Conservation (phyloP, 2,797 vertebrate species). For the Champsocephalus esox region DNA sequence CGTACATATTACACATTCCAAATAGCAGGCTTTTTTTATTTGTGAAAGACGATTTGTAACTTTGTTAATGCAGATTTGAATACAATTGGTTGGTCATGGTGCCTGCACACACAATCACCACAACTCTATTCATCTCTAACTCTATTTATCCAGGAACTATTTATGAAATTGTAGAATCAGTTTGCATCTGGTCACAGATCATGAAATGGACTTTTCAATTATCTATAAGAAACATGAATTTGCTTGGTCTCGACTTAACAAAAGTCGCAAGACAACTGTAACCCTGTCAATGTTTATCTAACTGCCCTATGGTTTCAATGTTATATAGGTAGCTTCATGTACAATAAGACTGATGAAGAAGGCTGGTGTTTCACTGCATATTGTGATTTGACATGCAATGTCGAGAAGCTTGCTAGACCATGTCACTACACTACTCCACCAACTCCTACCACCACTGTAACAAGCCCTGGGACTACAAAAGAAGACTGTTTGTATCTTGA, state of each 20-base stretch:
- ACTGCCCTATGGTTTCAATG: background rate
- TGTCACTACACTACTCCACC: constrained; percentile 60
- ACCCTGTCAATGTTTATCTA: background rate
- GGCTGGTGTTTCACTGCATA: constrained; percentile 80
- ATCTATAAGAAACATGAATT: background rate
- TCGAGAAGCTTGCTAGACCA: constrained; percentile 54
- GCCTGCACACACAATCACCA: background rate
- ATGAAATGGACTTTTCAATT: background rate
- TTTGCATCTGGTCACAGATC: background rate
- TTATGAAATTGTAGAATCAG: background rate
- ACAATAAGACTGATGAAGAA: constrained; percentile 73
- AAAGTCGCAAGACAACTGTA: background rate
- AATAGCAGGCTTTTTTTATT: background rate
- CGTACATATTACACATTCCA: background rate
- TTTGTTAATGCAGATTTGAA: background rate
- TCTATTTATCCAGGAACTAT: background rate
- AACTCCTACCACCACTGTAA: background rate
- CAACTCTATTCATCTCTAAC: too few relatives aligned
- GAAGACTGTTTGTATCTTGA: constrained; percentile 47
- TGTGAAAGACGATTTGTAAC: background rate
- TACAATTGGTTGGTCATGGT: background rate
- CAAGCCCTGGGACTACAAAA: background rate
- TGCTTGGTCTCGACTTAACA: background rate
- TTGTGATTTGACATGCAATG: constrained; percentile 77
- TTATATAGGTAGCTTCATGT: constrained; percentile 78